Base-by-base conservation (phyloP, 30 jellyfish, hydroid and myxozoan species). In the Calvadosia cruxmelitensis region DNA sequence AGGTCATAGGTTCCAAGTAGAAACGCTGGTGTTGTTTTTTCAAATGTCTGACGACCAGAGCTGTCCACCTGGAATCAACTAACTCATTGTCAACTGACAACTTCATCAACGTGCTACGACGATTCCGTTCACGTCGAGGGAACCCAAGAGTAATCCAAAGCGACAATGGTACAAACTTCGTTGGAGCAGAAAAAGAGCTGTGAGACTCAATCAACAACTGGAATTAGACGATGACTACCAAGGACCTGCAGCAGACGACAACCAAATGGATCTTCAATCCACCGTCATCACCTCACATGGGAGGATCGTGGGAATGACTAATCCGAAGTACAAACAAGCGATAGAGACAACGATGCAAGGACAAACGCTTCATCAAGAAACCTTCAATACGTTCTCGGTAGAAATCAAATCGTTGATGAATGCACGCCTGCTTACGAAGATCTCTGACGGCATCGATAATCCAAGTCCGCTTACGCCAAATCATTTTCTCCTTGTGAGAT, bases 21-120 rank as follows among this genome's bases (percentile, higher is more conserved):
- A 73, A 73, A 33, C 82, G 84, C 2, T 73, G 82, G 82, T 72
- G 84, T 34, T 73, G 81, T 12, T 23, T 73, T 26, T 64, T 64
- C 50, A 49, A 49, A 15, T 73, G 83, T 35, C 26, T 73, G 2
- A 48, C 36, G 0, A 62, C 69, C 26, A 31, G 84, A 67, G 74
- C 74, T 12, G 49, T 76, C 28, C 87, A 76, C 67, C 23, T 76
- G 64, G 87, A 76, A 65, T 29, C 52, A 3, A 33, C 73, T 3
- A 82, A 66, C 32, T 75, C 85, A n/a, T 52, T 75, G 34, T 61
- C 34, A n/a, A 63, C 86, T 23, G 82, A 65, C 34, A 49, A 66
- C 33, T 34, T 66, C 73, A 76, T 76, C 2, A 67, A 66, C 35
- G 73, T 49, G 27, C 49, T 76, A 3, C 42, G 62, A 49, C 73